Conservation (phyloP, 2,888 invertebrate genomes). For the Caprella mutica region DNA sequence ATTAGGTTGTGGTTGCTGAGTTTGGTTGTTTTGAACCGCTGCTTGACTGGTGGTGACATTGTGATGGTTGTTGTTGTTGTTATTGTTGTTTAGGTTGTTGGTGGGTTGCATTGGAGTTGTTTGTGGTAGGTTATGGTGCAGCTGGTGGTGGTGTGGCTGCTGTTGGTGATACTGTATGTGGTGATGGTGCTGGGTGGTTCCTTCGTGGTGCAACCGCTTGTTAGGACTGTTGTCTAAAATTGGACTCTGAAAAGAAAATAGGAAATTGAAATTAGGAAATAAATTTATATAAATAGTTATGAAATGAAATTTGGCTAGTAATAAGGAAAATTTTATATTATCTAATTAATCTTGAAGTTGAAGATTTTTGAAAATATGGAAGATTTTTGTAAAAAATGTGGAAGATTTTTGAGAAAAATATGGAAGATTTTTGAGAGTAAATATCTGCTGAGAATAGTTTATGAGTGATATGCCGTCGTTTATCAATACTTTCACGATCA, state of each 20-base stretch:
- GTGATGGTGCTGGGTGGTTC: slow-evolving; percentile 7
- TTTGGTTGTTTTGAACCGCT: neutral
- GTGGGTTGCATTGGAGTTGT: neutral
- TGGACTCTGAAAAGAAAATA: neutral
- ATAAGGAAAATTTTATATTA: neutral
- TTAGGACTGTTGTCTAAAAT: slow-evolving; percentile 3
- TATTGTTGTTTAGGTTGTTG: neutral
- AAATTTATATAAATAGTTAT: neutral
- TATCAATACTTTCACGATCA: no score
- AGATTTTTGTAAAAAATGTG: no score
- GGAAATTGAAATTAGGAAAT: neutral
- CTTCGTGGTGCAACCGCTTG: slow-evolving; percentile 10
- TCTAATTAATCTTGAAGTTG: no score
- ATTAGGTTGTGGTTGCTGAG: no score
- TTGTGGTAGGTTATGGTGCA: slow-evolving; percentile 3
- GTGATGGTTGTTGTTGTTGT: slow-evolving; percentile 1
- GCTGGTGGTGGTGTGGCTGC: slow-evolving; percentile 10
- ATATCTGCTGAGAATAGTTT: no score
- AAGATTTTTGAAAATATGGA: no score
- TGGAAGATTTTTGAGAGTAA: no score
- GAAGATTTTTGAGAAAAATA: no score
- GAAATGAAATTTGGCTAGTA: neutral
- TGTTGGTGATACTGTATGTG: slow-evolving; percentile 13
- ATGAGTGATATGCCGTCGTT: no score
- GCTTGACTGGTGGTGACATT: neutral